Percentiles rank a stretch among this genome's conserved stretches.
Conservation (phyloP, 1,140 invertebrate species). For the Drosophila baimaii region DNA sequence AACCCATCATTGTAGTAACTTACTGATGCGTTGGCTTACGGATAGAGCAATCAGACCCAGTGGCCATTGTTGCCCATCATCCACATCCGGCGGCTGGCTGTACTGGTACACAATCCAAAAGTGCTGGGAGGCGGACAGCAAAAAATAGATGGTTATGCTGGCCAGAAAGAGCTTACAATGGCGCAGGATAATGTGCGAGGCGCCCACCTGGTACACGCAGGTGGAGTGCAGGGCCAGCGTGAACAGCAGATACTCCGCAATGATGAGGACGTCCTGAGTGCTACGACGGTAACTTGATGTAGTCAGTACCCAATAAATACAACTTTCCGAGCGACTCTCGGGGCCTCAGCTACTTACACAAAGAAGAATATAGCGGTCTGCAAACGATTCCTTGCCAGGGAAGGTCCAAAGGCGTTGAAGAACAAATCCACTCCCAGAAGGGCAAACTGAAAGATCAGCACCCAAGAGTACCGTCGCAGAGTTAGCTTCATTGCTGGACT, state of each 20-base stretch:
- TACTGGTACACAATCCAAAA: constrained; percentile 84
- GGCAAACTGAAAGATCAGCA: constrained; percentile 66
- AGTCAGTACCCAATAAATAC: not conserved
- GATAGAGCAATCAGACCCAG: constrained; percentile 61
- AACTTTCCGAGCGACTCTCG: not conserved
- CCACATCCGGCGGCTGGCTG: constrained; percentile 30
- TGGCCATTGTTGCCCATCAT: constrained; percentile 54
- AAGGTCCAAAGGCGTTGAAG: constrained; percentile 76
- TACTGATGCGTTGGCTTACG: constrained; percentile 72
- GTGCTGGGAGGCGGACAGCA: constrained; percentile 85
- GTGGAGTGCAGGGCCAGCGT: constrained; percentile 89
- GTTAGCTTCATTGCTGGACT: constrained; percentile 75
- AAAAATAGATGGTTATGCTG: constrained; percentile 85
- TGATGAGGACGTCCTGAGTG: constrained; percentile 88
- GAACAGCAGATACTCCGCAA: constrained; percentile 87
- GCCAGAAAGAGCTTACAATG: constrained; percentile 86
- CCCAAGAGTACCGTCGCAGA: constrained; percentile 69
- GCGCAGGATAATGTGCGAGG: constrained; percentile 87
- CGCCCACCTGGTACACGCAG: constrained; percentile 90
- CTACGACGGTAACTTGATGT: constrained; percentile 78
- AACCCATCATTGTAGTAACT: not conserved
- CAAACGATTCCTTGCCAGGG: constrained; percentile 58
- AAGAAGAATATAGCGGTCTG: constrained; percentile 76
- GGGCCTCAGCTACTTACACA: constrained; percentile 64
- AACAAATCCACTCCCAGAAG: constrained; percentile 70